Evolutionary conservation across 2,888 invertebrate genomes (phyloP).

Genomic region (Allygus modestus): DNA sequence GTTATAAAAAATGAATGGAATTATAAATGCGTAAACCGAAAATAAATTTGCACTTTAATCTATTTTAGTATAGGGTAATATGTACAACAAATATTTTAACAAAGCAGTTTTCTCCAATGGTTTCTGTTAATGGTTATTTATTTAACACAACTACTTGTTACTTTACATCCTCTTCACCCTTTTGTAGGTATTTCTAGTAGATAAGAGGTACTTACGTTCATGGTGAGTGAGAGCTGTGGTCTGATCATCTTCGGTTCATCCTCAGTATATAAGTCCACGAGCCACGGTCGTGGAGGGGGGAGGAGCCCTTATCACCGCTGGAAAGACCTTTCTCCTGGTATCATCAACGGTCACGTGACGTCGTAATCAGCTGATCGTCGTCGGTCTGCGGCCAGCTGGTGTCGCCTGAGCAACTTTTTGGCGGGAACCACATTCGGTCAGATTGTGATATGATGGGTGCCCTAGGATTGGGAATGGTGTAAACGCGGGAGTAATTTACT

Average conservation of each 20-base stretch:
- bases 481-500: not conserved
- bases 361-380: conserved; percentile 5
- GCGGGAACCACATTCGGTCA: conserved; percentile 3
- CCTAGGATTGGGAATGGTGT: too few relatives aligned
- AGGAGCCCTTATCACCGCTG: conserved; percentile 24
- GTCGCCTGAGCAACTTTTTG: not conserved
- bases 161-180: too few relatives aligned
- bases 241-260: conserved; percentile 27
- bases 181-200: too few relatives aligned
- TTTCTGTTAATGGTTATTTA: too few relatives aligned
- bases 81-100: too few relatives aligned
- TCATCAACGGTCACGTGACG: conserved; percentile 28
- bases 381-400: conserved; percentile 15
- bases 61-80: too few relatives aligned
- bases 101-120: too few relatives aligned
- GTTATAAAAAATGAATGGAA: too few relatives aligned
- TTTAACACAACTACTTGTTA: too few relatives aligned
- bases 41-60: too few relatives aligned
- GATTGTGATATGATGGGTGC: not conserved
- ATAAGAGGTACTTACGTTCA: conserved; percentile 39
- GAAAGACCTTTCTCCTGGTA: conserved; percentile 31
- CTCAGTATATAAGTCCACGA: conserved; percentile 27
- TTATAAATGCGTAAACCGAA: too few relatives aligned
- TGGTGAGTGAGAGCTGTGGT: conserved; percentile 14
- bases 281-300: not conserved